Conservation (phyloP, 1,140 invertebrate species). For the Zaprionus lachaisei region DNA sequence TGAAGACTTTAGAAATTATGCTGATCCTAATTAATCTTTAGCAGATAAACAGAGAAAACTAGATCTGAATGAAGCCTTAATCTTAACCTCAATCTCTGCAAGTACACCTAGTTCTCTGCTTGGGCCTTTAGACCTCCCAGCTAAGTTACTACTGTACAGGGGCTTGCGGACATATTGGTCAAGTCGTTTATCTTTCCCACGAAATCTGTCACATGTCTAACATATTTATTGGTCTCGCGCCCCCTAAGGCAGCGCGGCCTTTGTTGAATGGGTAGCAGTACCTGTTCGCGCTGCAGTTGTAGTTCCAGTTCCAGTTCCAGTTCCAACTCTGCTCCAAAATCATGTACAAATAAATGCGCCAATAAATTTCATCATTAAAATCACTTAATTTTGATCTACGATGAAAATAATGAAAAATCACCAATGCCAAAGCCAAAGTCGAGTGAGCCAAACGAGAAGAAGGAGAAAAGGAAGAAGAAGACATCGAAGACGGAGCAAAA, state of each 20-base stretch:
- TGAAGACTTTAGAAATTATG: not conserved
- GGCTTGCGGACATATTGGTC: constrained; percentile 1
- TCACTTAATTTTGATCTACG: constrained; percentile 69
- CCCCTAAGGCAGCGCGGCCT: constrained; percentile 20
- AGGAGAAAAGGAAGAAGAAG: constrained; percentile 8
- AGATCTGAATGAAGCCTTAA: not conserved
- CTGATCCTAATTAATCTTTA: not conserved
- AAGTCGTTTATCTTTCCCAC: constrained; percentile 42
- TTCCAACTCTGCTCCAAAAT: constrained; percentile 42
- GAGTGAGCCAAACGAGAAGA: constrained; percentile 2
- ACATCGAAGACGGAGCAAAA: not conserved
- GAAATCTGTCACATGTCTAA: constrained; percentile 55
- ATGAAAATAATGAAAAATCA: constrained; percentile 62
- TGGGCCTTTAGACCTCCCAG: not conserved
- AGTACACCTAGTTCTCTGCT: not conserved
- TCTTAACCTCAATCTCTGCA: too few relatives aligned
- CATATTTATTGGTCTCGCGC: constrained; percentile 51
- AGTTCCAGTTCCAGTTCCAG: constrained; percentile 20
- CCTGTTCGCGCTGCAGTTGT: constrained; percentile 21
- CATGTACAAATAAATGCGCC: constrained; percentile 62
- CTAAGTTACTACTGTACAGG: not conserved
- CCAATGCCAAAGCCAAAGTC: constrained; percentile 39
- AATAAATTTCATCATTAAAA: constrained; percentile 73
- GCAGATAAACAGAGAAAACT: not conserved
- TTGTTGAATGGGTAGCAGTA: not conserved